A percentile compares a stretch with the other conserved stretches of the same genome.
These are phyloP conservation scores for Chaenogobius annularis DNA, from an alignment of 2,113 vertebrate genomes.

Conservation along the genomic window DNA sequence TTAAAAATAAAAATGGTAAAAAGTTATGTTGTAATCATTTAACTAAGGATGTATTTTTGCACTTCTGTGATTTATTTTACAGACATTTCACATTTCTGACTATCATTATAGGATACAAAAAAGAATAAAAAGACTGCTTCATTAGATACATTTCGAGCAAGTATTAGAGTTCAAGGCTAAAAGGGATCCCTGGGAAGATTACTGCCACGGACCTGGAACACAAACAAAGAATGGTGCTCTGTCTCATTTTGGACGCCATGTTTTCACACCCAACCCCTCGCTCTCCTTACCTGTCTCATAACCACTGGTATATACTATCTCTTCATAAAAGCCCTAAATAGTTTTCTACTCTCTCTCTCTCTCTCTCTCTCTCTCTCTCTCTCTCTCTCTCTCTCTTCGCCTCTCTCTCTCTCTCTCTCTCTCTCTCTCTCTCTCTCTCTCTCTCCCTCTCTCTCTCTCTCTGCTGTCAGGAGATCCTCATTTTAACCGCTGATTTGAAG, in stretches of 20 bases:
- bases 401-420: conserved; percentile 1
- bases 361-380: conserved; percentile 17
- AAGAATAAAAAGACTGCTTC: neutral
- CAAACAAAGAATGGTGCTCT: conserved; percentile 69
- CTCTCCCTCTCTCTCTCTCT: conserved; percentile 7
- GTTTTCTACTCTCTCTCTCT: conserved; percentile 5
- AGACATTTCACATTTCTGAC: no score
- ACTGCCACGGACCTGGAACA: conserved; percentile 56
- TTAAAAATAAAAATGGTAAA: no score
- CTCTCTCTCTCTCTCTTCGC: conserved; percentile 10
- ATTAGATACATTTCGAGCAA: neutral
- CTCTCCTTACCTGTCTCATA: conserved; percentile 14
- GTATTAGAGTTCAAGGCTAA: conserved; percentile 53
- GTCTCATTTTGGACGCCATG: conserved; percentile 58
- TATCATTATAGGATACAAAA: no score
- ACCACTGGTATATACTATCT: conserved; percentile 7
- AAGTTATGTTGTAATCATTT: no score
- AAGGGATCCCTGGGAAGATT: conserved; percentile 65
- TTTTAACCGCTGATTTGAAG: conserved; percentile 67
- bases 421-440: conserved; percentile 11
- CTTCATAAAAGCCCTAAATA: conserved; percentile 26
- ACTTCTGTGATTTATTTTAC: no score
- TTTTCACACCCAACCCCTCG: conserved; percentile 3
- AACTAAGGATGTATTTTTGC: no score
- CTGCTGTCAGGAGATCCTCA: conserved; percentile 48